Evolutionary conservation across 2,797 vertebrate genomes (phyloP).

Genomic region (Xiphophorus birchmanni): DNA sequence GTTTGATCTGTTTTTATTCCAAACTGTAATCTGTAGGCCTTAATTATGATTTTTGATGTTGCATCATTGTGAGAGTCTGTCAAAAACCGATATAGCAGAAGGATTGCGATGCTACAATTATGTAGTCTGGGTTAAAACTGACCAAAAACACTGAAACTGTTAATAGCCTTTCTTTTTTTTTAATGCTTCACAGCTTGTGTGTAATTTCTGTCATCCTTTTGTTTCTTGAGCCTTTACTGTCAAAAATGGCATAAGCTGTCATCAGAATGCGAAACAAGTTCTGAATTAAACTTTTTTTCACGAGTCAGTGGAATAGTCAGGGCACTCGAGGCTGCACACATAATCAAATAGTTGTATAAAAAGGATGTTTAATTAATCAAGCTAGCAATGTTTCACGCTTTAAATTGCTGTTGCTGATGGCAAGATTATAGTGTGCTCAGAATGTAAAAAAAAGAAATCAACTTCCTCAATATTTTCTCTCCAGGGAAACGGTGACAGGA

Average conservation of each 20-base stretch:
- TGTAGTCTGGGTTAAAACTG: not conserved
- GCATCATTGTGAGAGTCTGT: not conserved
- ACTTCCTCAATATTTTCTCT: not conserved
- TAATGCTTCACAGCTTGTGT: not conserved
- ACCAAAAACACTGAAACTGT: not conserved
- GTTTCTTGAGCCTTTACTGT: not conserved
- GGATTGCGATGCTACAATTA: not conserved
- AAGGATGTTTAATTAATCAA: conserved; percentile 2
- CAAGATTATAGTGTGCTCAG: not conserved
- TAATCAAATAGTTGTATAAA: not conserved
- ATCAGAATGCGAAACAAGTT: not conserved
- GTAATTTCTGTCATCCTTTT: conserved; percentile 1
- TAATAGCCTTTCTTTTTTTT: too few relatives aligned
- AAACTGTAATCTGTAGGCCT: not conserved
- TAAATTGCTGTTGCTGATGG: not conserved
- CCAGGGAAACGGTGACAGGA: not conserved
- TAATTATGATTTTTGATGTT: not conserved
- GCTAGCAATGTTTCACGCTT: not conserved
- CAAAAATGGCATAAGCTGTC: too few relatives aligned
- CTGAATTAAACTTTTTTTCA: not conserved
- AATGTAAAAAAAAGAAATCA: not conserved
- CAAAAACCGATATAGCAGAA: not conserved
- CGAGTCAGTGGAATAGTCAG: not conserved
- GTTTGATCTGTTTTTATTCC: not conserved
- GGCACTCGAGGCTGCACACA: not conserved